Percentiles rank a stretch among this genome's conserved stretches.
Evolutionary conservation across 2,797 vertebrate genomes (phyloP).

Genomic region (Chloroceryle amazona): DNA sequence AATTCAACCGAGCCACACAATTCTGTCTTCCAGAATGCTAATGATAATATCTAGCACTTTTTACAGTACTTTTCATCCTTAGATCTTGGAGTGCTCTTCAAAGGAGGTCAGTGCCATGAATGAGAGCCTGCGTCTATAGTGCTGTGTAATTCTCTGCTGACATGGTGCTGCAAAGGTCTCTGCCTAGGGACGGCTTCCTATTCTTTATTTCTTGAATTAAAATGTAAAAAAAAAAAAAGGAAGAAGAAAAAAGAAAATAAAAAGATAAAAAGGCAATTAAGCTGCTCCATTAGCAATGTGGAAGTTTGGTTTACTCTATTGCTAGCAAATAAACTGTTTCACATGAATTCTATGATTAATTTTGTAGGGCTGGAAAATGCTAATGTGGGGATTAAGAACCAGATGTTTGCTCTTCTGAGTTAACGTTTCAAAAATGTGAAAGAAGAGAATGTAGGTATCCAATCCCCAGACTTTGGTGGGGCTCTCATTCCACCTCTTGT

Average conservation of each 20-base stretch:
- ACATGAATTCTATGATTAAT: constrained; percentile 21
- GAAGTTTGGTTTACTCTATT: constrained; percentile 36
- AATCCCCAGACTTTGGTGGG: neutral
- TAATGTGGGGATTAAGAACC: constrained; percentile 62
- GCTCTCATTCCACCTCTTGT: neutral
- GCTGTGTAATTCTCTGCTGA: neutral
- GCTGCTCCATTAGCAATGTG: neutral
- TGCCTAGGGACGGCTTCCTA: neutral
- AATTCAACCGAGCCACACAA: neutral
- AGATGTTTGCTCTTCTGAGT: constrained; percentile 62
- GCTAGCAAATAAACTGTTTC: constrained; percentile 35
- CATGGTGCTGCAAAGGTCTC: neutral
- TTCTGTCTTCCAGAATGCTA: constrained; percentile 2
- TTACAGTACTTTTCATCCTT: neutral
- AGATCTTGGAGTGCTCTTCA: neutral
- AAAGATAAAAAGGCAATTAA: neutral
- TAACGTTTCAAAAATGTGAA: neutral
- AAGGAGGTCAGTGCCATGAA: neutral
- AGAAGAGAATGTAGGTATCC: neutral
- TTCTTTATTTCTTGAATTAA: constrained; percentile 11
- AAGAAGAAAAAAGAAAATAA: neutral
- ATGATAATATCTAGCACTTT: neutral
- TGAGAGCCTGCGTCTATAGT: neutral
- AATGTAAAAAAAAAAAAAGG: neutral
- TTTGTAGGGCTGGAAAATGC: constrained; percentile 34